Evolutionary conservation across 2,888 invertebrate species (phyloP).

Genomic region (Corythucha ciliata): DNA sequence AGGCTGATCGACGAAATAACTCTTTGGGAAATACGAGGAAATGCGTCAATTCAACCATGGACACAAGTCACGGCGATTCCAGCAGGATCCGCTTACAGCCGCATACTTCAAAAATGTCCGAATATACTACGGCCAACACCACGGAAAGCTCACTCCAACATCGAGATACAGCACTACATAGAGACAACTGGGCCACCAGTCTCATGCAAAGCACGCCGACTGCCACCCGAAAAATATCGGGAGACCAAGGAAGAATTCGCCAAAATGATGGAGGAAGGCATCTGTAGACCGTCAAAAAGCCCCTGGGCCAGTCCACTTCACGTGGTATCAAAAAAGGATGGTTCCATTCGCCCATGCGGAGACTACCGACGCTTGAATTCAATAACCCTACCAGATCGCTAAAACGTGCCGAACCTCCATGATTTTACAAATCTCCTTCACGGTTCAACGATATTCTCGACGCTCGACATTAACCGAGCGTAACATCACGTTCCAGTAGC

Average conservation of each 20-base stretch:
- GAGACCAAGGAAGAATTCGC: constrained; percentile 36
- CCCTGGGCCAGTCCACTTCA: constrained; percentile 39
- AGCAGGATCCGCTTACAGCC: too few relatives aligned
- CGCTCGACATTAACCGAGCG: constrained; percentile 21
- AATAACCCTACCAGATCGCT: constrained; percentile 38
- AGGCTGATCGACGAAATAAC: constrained; percentile 6
- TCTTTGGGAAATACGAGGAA: too few relatives aligned
- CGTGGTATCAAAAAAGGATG: constrained; percentile 34
- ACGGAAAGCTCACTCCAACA: too few relatives aligned
- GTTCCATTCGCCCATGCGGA: constrained; percentile 39
- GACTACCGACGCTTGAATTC: constrained; percentile 40
- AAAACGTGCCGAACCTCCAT: constrained; percentile 39
- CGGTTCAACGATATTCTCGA: constrained; percentile 27
- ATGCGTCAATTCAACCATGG: too few relatives aligned
- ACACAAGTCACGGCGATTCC: too few relatives aligned
- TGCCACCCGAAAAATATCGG: constrained; percentile 35
- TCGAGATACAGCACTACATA: constrained; percentile 29
- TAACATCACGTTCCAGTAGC: constrained; percentile 17
- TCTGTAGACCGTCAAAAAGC: constrained; percentile 35
- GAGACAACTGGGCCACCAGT: constrained; percentile 38
- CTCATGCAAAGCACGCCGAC: constrained; percentile 34
- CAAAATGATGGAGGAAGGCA: constrained; percentile 35
- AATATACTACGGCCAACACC: too few relatives aligned
- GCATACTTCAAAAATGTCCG: too few relatives aligned
- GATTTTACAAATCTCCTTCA: constrained; percentile 35